These are phyloP conservation scores for Chromoteleia sp. DNA, from an alignment of 2,888 invertebrate species.

Conservation along the genomic window DNA sequence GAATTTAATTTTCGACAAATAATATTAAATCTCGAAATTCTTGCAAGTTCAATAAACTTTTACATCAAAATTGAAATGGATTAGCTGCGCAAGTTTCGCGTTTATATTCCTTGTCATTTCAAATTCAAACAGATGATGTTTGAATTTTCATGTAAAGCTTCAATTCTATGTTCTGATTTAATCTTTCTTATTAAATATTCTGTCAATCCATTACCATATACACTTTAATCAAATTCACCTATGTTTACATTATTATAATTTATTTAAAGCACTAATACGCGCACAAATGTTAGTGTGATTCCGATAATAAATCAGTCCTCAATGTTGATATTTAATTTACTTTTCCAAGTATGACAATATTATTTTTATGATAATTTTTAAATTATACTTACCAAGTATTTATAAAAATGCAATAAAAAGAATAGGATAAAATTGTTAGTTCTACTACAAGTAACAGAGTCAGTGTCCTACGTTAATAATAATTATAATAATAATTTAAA, in stretches of 20 bases:
- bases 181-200: conserved; percentile 66
- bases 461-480: too few relatives aligned
- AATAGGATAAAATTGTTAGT: too few relatives aligned
- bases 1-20: conserved; percentile 57
- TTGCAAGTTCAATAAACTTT: conserved; percentile 46
- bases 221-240: conserved; percentile 56
- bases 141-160: conserved; percentile 68
- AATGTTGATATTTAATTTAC: not conserved
- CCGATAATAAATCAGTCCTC: not conserved
- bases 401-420: too few relatives aligned
- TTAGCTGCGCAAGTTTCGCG: conserved; percentile 58
- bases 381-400: too few relatives aligned
- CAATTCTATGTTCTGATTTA: conserved; percentile 64
- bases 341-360: too few relatives aligned
- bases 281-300: not conserved
- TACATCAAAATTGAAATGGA: conserved; percentile 62
- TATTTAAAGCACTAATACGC: conserved; percentile 22
- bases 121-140: conserved; percentile 68
- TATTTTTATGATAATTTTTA: not conserved
- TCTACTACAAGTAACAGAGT: too few relatives aligned
- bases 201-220: conserved; percentile 63
- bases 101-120: conserved; percentile 65
- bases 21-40: conserved; percentile 42
- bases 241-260: conserved; percentile 50
- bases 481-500: too few relatives aligned